These are phyloP conservation scores for Poeciliopsis retropinna DNA, from an alignment of 2,113 vertebrate genomes.

Conservation along the genomic window DNA sequence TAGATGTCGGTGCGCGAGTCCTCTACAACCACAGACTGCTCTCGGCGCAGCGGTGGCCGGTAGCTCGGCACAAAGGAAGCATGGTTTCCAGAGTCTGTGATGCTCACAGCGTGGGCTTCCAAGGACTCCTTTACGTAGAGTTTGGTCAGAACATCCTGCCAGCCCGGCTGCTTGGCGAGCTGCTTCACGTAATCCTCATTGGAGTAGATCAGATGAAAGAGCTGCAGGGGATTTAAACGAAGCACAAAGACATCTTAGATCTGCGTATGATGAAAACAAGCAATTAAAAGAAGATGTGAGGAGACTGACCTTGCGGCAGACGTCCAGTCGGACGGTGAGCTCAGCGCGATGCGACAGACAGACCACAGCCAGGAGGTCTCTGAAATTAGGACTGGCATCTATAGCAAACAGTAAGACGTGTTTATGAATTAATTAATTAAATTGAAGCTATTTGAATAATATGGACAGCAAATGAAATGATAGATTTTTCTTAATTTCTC, in stretches of 20 bases:
- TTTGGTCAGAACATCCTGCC: slow-evolving; percentile 95
- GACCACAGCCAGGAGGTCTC: slow-evolving; percentile 90
- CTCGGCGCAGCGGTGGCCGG: slow-evolving; percentile 58
- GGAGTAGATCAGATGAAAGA: slow-evolving; percentile 91
- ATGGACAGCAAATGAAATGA: too few relatives aligned
- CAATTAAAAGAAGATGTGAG: neutral
- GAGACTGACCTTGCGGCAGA: slow-evolving; percentile 90
- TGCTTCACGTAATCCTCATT: slow-evolving; percentile 89
- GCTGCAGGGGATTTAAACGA: slow-evolving; percentile 71
- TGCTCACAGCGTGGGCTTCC: slow-evolving; percentile 72
- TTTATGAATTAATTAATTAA: neutral
- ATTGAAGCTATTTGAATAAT: too few relatives aligned
- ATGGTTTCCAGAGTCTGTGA: slow-evolving; percentile 44
- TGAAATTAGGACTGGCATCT: slow-evolving; percentile 88
- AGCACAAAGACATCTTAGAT: slow-evolving; percentile 2
- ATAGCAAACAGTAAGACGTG: slow-evolving; percentile 1
- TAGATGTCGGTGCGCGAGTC: slow-evolving; percentile 76
- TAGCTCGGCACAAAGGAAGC: slow-evolving; percentile 55
- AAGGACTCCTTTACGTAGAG: slow-evolving; percentile 93
- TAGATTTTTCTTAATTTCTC: too few relatives aligned
- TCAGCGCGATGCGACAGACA: slow-evolving; percentile 92
- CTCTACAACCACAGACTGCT: slow-evolving; percentile 61
- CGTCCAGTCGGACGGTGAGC: slow-evolving; percentile 86
- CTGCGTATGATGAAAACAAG: neutral
- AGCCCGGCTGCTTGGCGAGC: slow-evolving; percentile 86